Evolutionary conservation across 2,888 invertebrate genomes (phyloP), one percentile per base, ranked within the genome.

Genomic region (Megamerina dolium): DNA sequence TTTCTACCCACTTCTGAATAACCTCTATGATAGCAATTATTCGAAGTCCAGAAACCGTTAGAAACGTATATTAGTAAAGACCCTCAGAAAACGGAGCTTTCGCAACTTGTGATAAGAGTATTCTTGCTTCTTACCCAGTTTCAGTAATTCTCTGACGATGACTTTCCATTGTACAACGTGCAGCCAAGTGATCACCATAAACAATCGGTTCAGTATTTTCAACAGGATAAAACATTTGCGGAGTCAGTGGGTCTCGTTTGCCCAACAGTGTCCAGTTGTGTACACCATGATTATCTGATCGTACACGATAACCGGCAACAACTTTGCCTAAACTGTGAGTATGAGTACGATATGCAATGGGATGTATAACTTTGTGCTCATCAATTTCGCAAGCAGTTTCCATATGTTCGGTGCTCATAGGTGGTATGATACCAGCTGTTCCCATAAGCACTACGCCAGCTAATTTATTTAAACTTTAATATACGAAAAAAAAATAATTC

Each of bases 181-280:
- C 89, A 3, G 94, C 94, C 48, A 94, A 63, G 43, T 78, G 77
- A 67, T 94, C 92, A 1, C 86, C 85, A 40, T 72, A 70, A 2
- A 62, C 55, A 30, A 92, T 81, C 0, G 85, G 78, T 1, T 79
- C 73, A 2, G 70, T 72, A 55, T 79, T 77, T 26, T 74, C 73
- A 1, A 89, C 80, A 0, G 89, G 87, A 70, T 94, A 95, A 74
- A 95, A 95, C 93, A 94, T 94, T 74, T 95, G 89, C 0, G 95
- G 91, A 13, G 85, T 79, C 56, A 89, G 76, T 0, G 95, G 95
- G 73, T 92, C 77, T 9, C 85, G 79, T 73, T 87, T 88, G 20
- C 95, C 95, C 38, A 95, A 74, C 42, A 89, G 73, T 5, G 78
- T 78, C 95, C 94, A 95, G 12, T 78, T 69, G 57, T 87, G 82